phyloP scores from a whole-genome alignment of 1,140 invertebrate genomes.

The Whitmania pigra region DNA sequence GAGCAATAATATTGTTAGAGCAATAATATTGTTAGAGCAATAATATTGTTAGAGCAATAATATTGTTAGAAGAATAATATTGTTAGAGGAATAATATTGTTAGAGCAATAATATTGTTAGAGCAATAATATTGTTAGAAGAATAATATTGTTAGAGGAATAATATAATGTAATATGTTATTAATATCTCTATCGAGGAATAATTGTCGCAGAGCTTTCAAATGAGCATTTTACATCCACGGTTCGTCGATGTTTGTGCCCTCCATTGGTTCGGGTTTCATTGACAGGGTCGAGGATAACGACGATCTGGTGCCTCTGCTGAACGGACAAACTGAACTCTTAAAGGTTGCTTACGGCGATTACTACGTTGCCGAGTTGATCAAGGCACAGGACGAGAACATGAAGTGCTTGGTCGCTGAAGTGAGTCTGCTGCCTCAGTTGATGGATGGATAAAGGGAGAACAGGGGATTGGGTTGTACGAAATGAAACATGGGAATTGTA shows the following conservation, averaged over 20 bases:
- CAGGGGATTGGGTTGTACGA: background rate
- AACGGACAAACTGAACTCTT: slow-evolving; percentile 47
- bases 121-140: no score
- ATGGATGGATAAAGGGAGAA: background rate
- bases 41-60: no score
- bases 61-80: no score
- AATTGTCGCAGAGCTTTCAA: background rate
- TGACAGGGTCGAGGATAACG: slow-evolving; percentile 57
- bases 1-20: no score
- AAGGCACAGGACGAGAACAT: slow-evolving; percentile 46
- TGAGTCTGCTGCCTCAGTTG: slow-evolving; percentile 24
- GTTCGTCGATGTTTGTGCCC: background rate
- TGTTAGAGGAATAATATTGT: no score
- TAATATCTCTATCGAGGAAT: background rate
- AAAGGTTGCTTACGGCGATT: slow-evolving; percentile 54
- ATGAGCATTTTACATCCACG: background rate
- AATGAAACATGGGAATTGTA: no score
- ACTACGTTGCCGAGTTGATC: slow-evolving; percentile 57
- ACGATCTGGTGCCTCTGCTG: slow-evolving; percentile 56
- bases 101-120: no score
- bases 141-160: no score
- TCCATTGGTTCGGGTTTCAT: background rate
- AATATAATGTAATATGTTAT: no score
- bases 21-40: no score
- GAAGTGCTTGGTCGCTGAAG: slow-evolving; percentile 43